Base-by-base conservation (phyloP, 2,888 invertebrate species). In the Gastracanthus pulcherrimus region DNA sequence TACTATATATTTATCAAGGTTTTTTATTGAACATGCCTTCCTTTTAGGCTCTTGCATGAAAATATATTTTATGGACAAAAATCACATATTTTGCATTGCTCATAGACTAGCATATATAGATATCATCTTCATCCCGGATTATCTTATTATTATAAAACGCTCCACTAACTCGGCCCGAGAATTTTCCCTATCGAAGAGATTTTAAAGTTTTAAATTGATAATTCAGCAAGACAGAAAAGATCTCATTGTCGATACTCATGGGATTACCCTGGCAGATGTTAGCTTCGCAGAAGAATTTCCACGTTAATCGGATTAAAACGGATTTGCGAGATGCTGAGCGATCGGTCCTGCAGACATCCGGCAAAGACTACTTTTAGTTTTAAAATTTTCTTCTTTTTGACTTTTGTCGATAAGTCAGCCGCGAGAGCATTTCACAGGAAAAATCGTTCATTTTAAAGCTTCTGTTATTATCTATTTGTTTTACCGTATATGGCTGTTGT, bases 271-370 rank as follows among this genome's bases (percentile, higher is more conserved):
- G 26, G 69, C 58, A 76, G 81, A 76, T 72, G 71, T 76, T 76
- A 75, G 76, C 66, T 60, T 62, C 36, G 45, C 29, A 70, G 48
- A 81, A 81, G 81, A 76, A 76, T 81, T 58, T 71, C 31, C 45
- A 23, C 26, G 71, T 55, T 71, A 76, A 81, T 81, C 81, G 76
- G 76, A 76, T 81, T 81, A 81, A 81, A 81, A 81, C 58, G 66
- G 72, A 75, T 74, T 75, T 38, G 34, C 55, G 55, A 55, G 55
- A 55, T 48, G 62, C 26, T 58, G 23, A 74, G 80, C 76, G 41
- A 70, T 75, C 51, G 62, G 64, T 48, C 31, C 60, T 66, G 45
- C 55, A 36, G 58, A 55, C 64, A 64, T 38, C 48, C 55, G 7
- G 19, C n/a, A n/a, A 66, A 69, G 64, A 62, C 51, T 82, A 75